A percentile compares a stretch with the other conserved stretches of the same genome.
phyloP scores from a whole-genome alignment of 2,797 vertebrate species.

The Pangasius sanitwongsei region DNA sequence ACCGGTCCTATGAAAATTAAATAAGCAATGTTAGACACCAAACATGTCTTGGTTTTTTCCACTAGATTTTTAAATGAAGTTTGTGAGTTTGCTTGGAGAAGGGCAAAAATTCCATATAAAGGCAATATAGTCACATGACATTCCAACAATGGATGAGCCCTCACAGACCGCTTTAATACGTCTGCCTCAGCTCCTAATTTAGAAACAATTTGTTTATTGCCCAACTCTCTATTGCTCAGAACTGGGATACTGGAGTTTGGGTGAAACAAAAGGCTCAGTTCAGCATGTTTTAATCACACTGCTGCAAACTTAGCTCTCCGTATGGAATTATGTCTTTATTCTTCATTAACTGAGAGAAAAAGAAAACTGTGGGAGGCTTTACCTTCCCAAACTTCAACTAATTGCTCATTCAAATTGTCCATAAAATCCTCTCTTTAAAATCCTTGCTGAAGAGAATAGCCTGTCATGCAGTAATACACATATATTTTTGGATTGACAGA shows the following conservation, averaged over 20 bases:
- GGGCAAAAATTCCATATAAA: background rate
- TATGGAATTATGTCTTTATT: background rate
- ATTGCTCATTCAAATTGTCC: conserved; percentile 7
- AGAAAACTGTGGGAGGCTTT: conserved; percentile 2
- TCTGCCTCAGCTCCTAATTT: conserved; percentile 33
- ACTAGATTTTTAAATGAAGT: background rate
- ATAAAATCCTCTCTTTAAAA: conserved; percentile 1
- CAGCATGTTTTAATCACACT: conserved; percentile 4
- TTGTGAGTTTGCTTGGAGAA: background rate
- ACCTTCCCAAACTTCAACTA: background rate
- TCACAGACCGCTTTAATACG: conserved; percentile 26
- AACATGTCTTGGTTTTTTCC: background rate
- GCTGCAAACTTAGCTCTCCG: background rate
- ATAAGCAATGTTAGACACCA: background rate
- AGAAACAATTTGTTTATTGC: conserved; percentile 22
- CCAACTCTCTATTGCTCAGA: background rate
- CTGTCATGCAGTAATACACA: background rate
- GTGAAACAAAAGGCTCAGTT: conserved; percentile 8
- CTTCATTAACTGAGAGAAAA: conserved; percentile 2
- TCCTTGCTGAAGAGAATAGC: conserved; percentile 19
- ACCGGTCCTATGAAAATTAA: background rate
- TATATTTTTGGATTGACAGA: background rate
- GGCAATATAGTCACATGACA: conserved; percentile 17
- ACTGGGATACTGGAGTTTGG: background rate
- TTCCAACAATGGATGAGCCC: conserved; percentile 22